Conservation (phyloP, 2,888 invertebrate species). For the Caradrina kadenii region DNA sequence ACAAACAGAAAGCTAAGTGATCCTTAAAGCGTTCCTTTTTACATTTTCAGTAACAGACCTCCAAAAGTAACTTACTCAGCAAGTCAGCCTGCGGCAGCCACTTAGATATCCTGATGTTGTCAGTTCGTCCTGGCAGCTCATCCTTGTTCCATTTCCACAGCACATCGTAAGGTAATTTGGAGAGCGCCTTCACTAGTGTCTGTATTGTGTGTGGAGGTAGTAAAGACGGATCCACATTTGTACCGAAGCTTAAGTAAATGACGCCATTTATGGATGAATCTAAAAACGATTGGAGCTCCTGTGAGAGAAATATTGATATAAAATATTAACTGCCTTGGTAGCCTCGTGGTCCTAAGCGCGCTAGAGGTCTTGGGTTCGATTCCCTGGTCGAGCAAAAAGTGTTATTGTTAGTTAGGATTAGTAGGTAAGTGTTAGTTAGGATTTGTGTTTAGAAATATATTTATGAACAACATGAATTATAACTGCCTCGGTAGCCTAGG, state of each 20-base stretch:
- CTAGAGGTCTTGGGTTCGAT: no score
- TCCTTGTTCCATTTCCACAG: constrained; percentile 79
- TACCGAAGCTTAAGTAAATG: constrained; percentile 78
- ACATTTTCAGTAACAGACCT: not conserved
- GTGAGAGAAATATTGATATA: constrained; percentile 7
- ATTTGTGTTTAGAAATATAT: no score
- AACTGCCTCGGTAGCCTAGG: no score
- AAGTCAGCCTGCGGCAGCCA: constrained; percentile 79
- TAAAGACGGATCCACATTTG: constrained; percentile 71
- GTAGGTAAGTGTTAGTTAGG: no score
- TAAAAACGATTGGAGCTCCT: constrained; percentile 74
- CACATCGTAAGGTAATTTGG: constrained; percentile 74
- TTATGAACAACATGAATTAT: no score
- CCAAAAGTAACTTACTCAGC: constrained; percentile 65
- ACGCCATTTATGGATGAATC: constrained; percentile 75
- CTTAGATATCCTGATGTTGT: constrained; percentile 75
- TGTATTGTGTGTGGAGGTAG: constrained; percentile 69
- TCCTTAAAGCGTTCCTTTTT: no score
- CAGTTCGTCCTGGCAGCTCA: constrained; percentile 66
- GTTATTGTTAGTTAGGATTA: no score
- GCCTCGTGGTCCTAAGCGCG: no score
- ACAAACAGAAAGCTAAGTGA: not conserved
- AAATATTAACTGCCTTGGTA: no score
- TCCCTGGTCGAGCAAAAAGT: no score
- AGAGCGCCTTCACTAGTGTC: constrained; percentile 72